A percentile compares a stretch with the other conserved stretches of the same genome.
Conservation (phyloP, 2,888 invertebrate species). For the Phrixothrix hirtus region DNA sequence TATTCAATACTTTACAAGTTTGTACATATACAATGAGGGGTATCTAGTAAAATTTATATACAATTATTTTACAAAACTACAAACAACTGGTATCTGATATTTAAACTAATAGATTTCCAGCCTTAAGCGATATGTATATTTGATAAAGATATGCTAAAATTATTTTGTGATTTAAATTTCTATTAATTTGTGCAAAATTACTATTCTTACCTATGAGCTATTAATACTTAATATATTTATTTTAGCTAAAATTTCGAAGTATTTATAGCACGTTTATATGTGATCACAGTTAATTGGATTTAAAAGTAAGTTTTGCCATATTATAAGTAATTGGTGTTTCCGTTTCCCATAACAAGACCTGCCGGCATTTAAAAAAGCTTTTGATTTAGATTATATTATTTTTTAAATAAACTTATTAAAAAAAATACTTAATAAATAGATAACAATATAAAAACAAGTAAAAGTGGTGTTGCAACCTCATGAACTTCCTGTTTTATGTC, state of each 20-base stretch:
- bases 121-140: conserved; percentile 58
- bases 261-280: conserved; percentile 38
- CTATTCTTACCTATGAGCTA: conserved; percentile 25
- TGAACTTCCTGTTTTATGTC: no score
- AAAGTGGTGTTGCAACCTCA: no score
- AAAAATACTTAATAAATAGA: no score
- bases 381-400: no score
- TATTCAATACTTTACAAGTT: conserved; percentile 48
- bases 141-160: conserved; percentile 49
- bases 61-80: conserved; percentile 46
- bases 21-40: conserved; percentile 41
- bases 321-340: conserved; percentile 19
- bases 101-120: conserved; percentile 50
- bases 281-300: conserved; percentile 54
- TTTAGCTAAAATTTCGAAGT: conserved; percentile 38
- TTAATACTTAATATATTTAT: conserved; percentile 33
- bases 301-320: conserved; percentile 29
- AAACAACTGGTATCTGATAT: conserved; percentile 34
- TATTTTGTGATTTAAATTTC: conserved; percentile 32
- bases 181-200: conserved; percentile 30
- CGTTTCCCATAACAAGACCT: conserved; percentile 24
- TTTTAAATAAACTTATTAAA: no score
- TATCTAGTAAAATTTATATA: conserved; percentile 33
- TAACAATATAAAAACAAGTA: no score
- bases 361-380: no score